A percentile compares a stretch with the other conserved stretches of the same genome.
phyloP scores from a whole-genome alignment of 2,113 vertebrate genomes.

The Xenopus borealis region DNA sequence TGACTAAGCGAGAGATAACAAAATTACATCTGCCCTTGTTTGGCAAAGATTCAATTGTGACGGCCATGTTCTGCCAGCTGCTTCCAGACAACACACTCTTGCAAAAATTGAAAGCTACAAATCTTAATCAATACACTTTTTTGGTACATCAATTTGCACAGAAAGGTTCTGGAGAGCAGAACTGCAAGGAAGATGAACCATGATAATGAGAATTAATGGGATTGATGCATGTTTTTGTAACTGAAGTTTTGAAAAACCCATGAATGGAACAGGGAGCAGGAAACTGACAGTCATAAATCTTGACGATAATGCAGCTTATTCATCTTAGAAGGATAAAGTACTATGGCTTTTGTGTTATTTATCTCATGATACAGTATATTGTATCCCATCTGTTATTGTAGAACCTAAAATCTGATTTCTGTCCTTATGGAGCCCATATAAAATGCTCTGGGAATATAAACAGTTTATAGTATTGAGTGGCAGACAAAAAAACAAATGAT shows the following conservation, averaged over 20 bases:
- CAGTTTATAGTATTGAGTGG: conserved; percentile 63
- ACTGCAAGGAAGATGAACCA: conserved; percentile 79
- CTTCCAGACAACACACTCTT: conserved; percentile 82
- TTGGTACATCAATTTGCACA: conserved; percentile 90
- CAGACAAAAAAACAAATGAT: conserved; percentile 63
- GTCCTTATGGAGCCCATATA: conserved; percentile 68
- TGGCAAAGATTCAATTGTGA: conserved; percentile 89
- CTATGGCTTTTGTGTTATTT: conserved; percentile 72
- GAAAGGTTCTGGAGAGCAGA: conserved; percentile 84
- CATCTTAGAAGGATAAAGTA: conserved; percentile 83
- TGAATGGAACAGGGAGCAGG: conserved; percentile 78
- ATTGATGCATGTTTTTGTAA: conserved; percentile 78
- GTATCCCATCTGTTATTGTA: conserved; percentile 73
- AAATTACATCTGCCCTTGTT: conserved; percentile 97
- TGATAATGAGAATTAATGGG: conserved; percentile 93
- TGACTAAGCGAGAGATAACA: conserved; percentile 98
- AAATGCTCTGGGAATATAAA: conserved; percentile 72
- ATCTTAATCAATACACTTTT: conserved; percentile 95
- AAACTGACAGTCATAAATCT: conserved; percentile 93
- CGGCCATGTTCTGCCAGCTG: conserved; percentile 87
- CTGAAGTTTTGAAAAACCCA: conserved; percentile 77
- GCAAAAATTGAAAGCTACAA: conserved; percentile 96
- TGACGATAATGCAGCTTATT: conserved; percentile 79
- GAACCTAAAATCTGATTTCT: conserved; percentile 63
- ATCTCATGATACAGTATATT: conserved; percentile 77